A percentile compares a stretch with the other conserved stretches of the same genome.
phyloP scores from a whole-genome alignment of 1,140 invertebrate genomes.

The Temnothorax nylanderi region DNA sequence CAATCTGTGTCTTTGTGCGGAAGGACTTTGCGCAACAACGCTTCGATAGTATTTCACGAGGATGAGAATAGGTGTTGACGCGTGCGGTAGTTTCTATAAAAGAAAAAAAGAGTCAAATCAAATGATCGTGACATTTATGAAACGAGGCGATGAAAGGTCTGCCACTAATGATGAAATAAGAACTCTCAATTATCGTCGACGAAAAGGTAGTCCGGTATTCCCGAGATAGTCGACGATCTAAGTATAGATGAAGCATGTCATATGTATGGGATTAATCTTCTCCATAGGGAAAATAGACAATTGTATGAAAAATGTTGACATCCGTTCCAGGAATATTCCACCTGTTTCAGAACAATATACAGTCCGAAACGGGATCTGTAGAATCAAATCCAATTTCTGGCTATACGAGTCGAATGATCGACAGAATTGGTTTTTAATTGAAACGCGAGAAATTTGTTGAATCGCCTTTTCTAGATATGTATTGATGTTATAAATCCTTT shows the following conservation, averaged over 20 bases:
- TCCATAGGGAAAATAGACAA: slow-evolving; percentile 27
- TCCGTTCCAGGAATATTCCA: slow-evolving; percentile 5
- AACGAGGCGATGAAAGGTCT: slow-evolving; percentile 1
- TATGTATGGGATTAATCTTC: slow-evolving; percentile 13
- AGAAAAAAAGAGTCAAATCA: not conserved
- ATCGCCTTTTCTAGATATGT: not conserved
- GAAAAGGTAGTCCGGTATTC: not conserved
- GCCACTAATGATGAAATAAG: slow-evolving; percentile 29
- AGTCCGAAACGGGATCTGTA: slow-evolving; percentile 8
- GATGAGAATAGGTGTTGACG: not conserved
- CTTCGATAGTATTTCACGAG: not conserved
- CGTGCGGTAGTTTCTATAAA: not conserved
- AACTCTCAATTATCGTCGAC: not conserved
- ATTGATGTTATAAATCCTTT: slow-evolving; percentile 1
- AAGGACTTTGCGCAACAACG: slow-evolving; percentile 4
- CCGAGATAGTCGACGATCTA: slow-evolving; percentile 33
- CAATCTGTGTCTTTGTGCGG: slow-evolving; percentile 1
- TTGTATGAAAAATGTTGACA: slow-evolving; percentile 21
- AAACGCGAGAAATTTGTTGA: slow-evolving; percentile 16
- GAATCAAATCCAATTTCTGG: slow-evolving; percentile 12
- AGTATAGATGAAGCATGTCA: slow-evolving; percentile 30
- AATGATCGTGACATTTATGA: slow-evolving; percentile 9
- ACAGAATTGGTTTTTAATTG: not conserved
- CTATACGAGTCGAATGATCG: not conserved
- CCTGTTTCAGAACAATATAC: slow-evolving; percentile 7